Conservation (phyloP, 2,888 invertebrate species). For the Dolichomitus sp. region DNA sequence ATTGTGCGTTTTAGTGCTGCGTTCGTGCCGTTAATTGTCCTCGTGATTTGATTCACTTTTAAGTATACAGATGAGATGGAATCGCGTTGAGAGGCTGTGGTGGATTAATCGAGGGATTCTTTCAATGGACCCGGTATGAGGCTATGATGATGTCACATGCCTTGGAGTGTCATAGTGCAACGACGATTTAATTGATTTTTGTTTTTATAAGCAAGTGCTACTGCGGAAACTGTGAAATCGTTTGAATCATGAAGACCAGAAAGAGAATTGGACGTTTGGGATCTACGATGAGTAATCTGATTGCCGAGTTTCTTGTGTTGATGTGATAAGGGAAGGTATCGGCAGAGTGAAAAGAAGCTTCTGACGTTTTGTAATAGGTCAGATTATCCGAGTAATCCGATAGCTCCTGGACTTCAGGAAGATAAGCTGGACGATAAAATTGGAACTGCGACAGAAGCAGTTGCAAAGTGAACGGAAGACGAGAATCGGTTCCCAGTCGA, state of each 20-base stretch:
- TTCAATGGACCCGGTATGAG: conserved; percentile 22
- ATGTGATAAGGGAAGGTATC: conserved; percentile 43
- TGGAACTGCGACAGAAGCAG: neutral
- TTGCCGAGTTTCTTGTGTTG: conserved; percentile 40
- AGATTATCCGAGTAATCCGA: neutral
- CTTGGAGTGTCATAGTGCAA: conserved; percentile 17
- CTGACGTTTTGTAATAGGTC: neutral
- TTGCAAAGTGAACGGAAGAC: conserved; percentile 9
- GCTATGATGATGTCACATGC: neutral
- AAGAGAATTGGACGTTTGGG: conserved; percentile 45
- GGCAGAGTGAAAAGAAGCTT: conserved; percentile 4
- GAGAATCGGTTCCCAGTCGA: conserved; percentile 34
- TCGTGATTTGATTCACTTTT: neutral
- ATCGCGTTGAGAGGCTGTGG: neutral
- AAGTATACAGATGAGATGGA: neutral
- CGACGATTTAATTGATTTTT: conserved; percentile 10
- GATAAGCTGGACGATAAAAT: neutral
- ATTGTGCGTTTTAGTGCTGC: conserved; percentile 41
- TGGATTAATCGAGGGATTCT: conserved; percentile 10
- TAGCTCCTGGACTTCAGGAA: neutral
- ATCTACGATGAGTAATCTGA: conserved; percentile 1
- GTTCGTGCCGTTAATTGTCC: conserved; percentile 13
- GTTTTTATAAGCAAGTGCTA: neutral
- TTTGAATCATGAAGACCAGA: conserved; percentile 53
- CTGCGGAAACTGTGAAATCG: conserved; percentile 27